Conservation (phyloP, 2,888 invertebrate species). For the Drosophila cracens region DNA sequence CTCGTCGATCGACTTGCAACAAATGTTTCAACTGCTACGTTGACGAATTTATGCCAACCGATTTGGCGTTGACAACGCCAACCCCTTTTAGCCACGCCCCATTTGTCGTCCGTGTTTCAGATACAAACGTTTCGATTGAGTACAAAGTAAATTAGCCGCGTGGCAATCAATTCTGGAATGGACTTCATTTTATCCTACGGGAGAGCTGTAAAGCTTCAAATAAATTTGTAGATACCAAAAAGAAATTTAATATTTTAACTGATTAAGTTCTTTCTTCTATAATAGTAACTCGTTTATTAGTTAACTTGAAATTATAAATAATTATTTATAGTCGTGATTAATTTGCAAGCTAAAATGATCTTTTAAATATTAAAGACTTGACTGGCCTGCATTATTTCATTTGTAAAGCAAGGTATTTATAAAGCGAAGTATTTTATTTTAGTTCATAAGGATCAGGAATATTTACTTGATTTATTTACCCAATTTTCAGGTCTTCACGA, state of each 20-base stretch:
- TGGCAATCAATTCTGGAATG: constrained; percentile 38
- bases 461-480: not conserved
- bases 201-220: constrained; percentile 8
- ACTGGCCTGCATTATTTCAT: not conserved
- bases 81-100: constrained; percentile 36
- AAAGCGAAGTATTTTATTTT: not conserved
- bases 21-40: constrained; percentile 55
- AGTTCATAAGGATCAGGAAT: not conserved
- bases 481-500: not conserved
- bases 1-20: constrained; percentile 53
- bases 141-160: constrained; percentile 53
- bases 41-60: constrained; percentile 77
- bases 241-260: no score
- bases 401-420: not conserved
- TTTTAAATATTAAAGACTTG: not conserved
- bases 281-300: not conserved
- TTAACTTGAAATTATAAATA: not conserved
- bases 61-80: constrained; percentile 57
- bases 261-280: not conserved
- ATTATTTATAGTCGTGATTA: not conserved
- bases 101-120: constrained; percentile 47
- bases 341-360: not conserved
- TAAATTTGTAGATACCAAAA: not conserved
- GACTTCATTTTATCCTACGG: constrained; percentile 23
- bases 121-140: constrained; percentile 53